Base-by-base conservation (phyloP, 2,888 invertebrate species). In the Luffia ferchaultella region DNA sequence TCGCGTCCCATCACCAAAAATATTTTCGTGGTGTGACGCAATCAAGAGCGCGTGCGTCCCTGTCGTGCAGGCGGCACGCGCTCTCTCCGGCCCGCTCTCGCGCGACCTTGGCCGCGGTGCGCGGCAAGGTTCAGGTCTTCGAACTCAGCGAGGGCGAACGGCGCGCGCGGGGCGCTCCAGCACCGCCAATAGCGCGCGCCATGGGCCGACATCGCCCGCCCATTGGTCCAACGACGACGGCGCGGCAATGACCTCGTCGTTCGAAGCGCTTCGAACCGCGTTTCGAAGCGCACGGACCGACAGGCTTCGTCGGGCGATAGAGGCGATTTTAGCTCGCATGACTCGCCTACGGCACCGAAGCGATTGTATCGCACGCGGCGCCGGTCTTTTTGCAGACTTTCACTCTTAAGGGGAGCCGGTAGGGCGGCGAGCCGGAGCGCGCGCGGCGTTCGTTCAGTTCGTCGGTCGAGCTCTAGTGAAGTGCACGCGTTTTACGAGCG, bases 111-210 rank as follows among this genome's bases (percentile, higher is more conserved):
- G 89, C 90, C 88, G 90, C 91, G 88, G 91, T 88, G 91, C 90
- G 90, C 90, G 90, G 90, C 91, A 91, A 91, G 91, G 91, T 91
- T 89, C 89, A 85, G 87, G 90, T 88, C 90, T 89, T 89, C 90
- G 91, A 90, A 90, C 90, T 88, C 79, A 61, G 64, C 65, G 69
- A 60, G 64, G 60, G 63, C 65, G 61, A 77, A 62, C 68, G 69
- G 60, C 63, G 55, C 73, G 68, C 62, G 72, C 70, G 63, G 68
- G 78, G 69, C 65, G 76, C 61, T 55, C 56, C 58, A 63, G 67
- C 75, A 77, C 5, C 66, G 65, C 84, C 79, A 82, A 78, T 79
- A 65, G 70, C 70, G 68, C 65, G 70, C 71, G 70, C 70, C 73
- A 74, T 70, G 59, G 70, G 73, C 66, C 73, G 68, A 70, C 69